These are phyloP conservation scores for Strix aluco DNA, from an alignment of 2,113 vertebrate species.

Conservation along the genomic window DNA sequence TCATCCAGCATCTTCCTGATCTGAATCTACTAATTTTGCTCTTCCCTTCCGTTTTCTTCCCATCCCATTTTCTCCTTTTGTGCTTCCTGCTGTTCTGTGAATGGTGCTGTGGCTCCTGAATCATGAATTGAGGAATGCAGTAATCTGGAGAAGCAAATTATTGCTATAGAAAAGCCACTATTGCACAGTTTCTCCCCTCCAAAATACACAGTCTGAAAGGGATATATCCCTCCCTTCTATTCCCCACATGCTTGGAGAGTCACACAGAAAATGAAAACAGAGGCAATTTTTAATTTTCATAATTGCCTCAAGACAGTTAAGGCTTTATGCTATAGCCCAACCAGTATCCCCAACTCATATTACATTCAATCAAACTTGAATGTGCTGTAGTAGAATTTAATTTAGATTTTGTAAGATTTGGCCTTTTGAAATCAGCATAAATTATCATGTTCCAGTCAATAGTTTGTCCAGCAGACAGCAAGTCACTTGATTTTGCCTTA, in stretches of 20 bases:
- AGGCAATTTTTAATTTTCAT: background rate
- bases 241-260: background rate
- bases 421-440: constrained; percentile 23
- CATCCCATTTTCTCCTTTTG: background rate
- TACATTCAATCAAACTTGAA: background rate
- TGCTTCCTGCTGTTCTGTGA: background rate
- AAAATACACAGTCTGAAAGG: background rate
- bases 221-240: background rate
- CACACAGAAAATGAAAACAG: background rate
- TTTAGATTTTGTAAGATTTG: constrained; percentile 1
- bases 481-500: constrained; percentile 37
- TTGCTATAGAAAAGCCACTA: background rate
- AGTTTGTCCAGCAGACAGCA: constrained; percentile 8
- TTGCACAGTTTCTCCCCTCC: background rate
- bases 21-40: background rate
- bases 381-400: background rate
- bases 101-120: background rate
- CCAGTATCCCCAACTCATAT: background rate
- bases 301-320: background rate
- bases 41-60: background rate
- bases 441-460: background rate
- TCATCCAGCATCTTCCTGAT: background rate
- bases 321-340: background rate
- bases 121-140: background rate
- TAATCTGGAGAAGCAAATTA: background rate